phyloP scores from a whole-genome alignment of 2,797 vertebrate genomes.

The Melopsittacus undulatus region DNA sequence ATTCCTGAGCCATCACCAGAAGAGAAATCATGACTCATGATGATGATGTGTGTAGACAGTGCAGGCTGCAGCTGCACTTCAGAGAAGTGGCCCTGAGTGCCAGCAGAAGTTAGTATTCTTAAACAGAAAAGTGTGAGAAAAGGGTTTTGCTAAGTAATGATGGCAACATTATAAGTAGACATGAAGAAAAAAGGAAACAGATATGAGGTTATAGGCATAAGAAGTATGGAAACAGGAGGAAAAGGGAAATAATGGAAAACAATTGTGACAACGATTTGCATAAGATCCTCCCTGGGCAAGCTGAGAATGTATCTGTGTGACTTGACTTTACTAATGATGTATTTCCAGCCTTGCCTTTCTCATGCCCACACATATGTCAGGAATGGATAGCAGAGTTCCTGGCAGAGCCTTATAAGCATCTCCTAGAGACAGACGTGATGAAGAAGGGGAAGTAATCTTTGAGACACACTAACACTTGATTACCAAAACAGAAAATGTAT shows the following conservation, averaged over 20 bases:
- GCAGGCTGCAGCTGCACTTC: not conserved
- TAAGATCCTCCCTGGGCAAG: not conserved
- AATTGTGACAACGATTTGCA: not conserved
- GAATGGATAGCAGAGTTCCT: not conserved
- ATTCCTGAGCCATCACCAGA: not conserved
- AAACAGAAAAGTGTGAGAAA: not conserved
- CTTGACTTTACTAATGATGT: not conserved
- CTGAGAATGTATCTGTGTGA: not conserved
- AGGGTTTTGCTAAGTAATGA: not conserved
- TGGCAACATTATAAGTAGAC: not conserved
- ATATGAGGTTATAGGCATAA: not conserved
- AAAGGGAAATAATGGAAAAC: not conserved
- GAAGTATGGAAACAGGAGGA: not conserved
- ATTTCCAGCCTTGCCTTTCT: not conserved
- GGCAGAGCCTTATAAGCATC: not conserved
- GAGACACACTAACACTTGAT: not conserved
- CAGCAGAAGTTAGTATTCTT: not conserved
- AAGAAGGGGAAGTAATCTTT: not conserved
- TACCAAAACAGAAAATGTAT: not conserved
- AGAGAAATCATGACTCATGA: not conserved
- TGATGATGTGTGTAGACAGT: not conserved
- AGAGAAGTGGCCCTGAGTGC: not conserved
- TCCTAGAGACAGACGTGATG: not conserved
- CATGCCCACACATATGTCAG: not conserved
- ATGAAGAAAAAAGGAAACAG: not conserved